Percentiles rank a stretch among this genome's conserved stretches.
These are phyloP conservation scores for Coenobita brevimanus DNA, from an alignment of 1,140 invertebrate species.

Conservation along the genomic window DNA sequence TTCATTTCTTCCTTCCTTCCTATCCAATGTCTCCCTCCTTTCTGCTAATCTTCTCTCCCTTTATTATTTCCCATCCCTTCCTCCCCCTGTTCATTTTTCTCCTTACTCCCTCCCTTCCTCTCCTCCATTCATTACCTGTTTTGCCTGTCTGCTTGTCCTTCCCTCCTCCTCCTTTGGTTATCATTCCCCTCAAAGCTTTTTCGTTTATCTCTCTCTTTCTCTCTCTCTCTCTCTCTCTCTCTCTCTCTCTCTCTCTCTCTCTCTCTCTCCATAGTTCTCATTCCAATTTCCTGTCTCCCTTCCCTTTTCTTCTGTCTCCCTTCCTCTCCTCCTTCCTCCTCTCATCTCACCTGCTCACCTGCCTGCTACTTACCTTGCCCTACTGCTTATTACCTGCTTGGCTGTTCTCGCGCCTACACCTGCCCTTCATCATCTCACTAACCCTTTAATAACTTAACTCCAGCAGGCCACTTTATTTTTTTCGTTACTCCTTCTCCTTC, in stretches of 20 bases:
- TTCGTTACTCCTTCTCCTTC: neutral
- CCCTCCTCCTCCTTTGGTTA: neutral
- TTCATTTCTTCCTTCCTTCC: neutral
- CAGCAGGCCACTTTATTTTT: neutral
- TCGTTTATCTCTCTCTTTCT: neutral
- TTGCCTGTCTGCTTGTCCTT: neutral
- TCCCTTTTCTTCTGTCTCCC: neutral
- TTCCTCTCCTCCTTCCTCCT: neutral
- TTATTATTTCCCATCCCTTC: neutral
- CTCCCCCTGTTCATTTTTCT: neutral
- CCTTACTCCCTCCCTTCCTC: neutral
- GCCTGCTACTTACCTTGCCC: neutral
- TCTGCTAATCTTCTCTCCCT: conserved; percentile 19
- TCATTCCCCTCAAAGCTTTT: neutral
- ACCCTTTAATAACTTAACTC: too few relatives aligned
- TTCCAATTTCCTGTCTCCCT: neutral
- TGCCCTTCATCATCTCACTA: too few relatives aligned
- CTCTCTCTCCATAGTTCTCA: neutral
- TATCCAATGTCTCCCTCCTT: neutral
- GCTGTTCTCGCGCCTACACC: neutral
- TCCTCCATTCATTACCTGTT: neutral
- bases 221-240: neutral
- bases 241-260: neutral
- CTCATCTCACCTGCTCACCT: neutral
- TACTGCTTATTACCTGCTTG: neutral